A percentile compares a stretch with the other conserved stretches of the same genome.
Evolutionary conservation across 2,113 vertebrate species (phyloP).

Genomic region (Semnornis frantzii): DNA sequence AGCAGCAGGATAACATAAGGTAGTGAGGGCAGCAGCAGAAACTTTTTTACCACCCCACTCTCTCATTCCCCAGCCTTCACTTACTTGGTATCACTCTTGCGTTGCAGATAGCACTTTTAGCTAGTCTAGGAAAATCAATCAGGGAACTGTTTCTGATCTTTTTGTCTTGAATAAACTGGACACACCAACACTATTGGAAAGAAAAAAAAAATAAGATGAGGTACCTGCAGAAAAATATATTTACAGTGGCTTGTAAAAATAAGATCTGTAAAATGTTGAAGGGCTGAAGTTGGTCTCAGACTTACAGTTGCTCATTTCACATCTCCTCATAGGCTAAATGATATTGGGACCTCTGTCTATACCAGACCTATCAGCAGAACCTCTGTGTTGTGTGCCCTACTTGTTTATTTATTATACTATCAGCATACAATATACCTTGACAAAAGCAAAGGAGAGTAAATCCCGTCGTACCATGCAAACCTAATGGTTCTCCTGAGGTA

Average conservation of each 20-base stretch:
- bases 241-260: not conserved
- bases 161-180: not conserved
- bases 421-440: not conserved
- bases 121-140: not conserved
- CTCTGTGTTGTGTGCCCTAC: not conserved
- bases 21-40: not conserved
- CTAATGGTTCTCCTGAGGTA: rapidly evolving
- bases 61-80: not conserved
- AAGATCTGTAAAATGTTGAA: not conserved
- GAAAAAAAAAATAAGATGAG: not conserved
- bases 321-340: not conserved
- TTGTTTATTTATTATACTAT: not conserved
- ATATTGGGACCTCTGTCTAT: not conserved
- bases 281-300: not conserved
- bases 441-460: not conserved
- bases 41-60: not conserved
- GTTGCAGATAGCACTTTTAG: not conserved
- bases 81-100: not conserved
- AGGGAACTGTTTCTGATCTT: not conserved
- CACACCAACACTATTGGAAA: not conserved
- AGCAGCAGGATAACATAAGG: rapidly evolving
- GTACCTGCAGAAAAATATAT: not conserved
- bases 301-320: not conserved
- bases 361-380: not conserved
- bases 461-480: too few relatives aligned